Percentiles rank a stretch among this genome's conserved stretches.
Conservation (phyloP, 2,113 vertebrate genomes). For the Rhinoderma darwinii region DNA sequence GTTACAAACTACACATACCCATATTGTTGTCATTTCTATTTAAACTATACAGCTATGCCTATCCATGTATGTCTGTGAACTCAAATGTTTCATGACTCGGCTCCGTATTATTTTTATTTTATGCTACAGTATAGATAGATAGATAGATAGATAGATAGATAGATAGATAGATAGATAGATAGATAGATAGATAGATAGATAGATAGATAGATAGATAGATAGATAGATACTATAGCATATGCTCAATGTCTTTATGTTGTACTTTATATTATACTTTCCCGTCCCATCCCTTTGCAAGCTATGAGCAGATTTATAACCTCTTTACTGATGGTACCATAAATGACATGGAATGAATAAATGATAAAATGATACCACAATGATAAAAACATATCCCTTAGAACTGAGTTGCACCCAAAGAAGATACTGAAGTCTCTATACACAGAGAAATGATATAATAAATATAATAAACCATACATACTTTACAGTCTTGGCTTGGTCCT, state of each 20-base stretch:
- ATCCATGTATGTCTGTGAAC: neutral
- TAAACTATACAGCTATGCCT: neutral
- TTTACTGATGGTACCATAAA: neutral
- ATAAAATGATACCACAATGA: neutral
- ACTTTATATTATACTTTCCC: neutral
- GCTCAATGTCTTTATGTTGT: neutral
- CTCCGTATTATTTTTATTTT: too few species aligned
- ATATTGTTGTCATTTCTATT: neutral
- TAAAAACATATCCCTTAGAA: neutral
- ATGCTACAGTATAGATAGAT: too few species aligned
- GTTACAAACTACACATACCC: neutral
- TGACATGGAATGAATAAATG: too few species aligned
- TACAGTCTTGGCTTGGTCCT: neutral
- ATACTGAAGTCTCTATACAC: neutral
- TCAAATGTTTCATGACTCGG: too few species aligned
- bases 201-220: too few species aligned
- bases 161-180: too few species aligned
- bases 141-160: too few species aligned
- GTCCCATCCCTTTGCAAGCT: neutral
- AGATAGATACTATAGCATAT: too few species aligned
- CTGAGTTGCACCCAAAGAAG: neutral
- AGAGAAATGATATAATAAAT: too few species aligned
- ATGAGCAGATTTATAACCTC: constrained; percentile 1
- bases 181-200: too few species aligned
- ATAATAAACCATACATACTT: too few species aligned